Percentiles rank a stretch among this genome's conserved stretches.
These are phyloP conservation scores for Somateria mollissima DNA, from an alignment of 2,797 vertebrate genomes.

Conservation along the genomic window DNA sequence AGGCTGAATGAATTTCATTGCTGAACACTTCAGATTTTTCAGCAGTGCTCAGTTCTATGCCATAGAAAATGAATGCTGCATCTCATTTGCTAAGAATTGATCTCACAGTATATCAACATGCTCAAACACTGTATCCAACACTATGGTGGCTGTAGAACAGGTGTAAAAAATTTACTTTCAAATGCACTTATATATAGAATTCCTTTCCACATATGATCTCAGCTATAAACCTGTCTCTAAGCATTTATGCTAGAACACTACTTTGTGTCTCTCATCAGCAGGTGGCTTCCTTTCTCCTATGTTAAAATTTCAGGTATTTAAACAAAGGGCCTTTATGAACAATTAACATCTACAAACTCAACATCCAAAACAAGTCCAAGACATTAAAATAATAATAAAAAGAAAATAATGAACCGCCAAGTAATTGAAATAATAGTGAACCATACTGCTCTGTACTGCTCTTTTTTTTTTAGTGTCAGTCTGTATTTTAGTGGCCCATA, in stretches of 20 bases:
- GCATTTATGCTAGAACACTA: background rate
- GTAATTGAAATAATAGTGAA: background rate
- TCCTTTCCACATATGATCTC: background rate
- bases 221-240: background rate
- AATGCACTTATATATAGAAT: background rate
- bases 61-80: background rate
- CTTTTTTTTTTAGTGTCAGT: background rate
- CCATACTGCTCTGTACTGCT: background rate
- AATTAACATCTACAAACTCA: background rate
- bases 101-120: background rate
- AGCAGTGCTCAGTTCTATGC: background rate
- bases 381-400: background rate
- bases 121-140: background rate
- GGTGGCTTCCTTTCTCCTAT: constrained; percentile 14
- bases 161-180: background rate
- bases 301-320: background rate
- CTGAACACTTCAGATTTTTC: background rate
- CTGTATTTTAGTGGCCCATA: too few species aligned
- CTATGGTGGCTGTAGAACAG: fast-evolving
- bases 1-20: background rate
- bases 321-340: background rate
- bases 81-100: background rate
- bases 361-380: background rate
- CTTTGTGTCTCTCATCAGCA: background rate
- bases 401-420: background rate